These are phyloP conservation scores for Tinamus guttatus DNA, from an alignment of 2,113 vertebrate genomes.

Conservation along the genomic window DNA sequence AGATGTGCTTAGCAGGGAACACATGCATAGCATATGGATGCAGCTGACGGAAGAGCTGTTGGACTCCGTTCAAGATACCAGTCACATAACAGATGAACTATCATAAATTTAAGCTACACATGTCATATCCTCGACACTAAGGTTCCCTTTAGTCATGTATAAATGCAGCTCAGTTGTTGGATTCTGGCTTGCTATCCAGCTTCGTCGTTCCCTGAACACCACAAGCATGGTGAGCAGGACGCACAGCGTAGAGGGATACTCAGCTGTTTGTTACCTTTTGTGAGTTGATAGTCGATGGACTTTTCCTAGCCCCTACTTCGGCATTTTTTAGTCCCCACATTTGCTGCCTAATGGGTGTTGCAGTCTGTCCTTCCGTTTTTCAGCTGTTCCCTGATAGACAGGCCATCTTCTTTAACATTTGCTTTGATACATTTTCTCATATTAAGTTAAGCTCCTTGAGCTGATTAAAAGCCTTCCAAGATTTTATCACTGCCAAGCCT, in stretches of 20 bases:
- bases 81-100: constrained; percentile 75
- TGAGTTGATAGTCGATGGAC: not conserved
- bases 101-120: constrained; percentile 73
- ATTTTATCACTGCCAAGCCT: not conserved
- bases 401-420: constrained; percentile 28
- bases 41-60: constrained; percentile 76
- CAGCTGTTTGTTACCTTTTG: not conserved
- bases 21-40: constrained; percentile 81
- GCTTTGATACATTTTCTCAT: constrained; percentile 16
- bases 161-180: constrained; percentile 25
- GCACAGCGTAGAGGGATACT: not conserved
- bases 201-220: not conserved
- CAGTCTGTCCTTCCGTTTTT: constrained; percentile 19
- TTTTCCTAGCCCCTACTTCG: constrained; percentile 9
- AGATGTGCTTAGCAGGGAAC: constrained; percentile 79
- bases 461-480: constrained; percentile 52
- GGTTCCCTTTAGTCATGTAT: constrained; percentile 72
- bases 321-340: not conserved
- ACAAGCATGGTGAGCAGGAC: not conserved
- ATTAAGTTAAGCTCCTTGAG: constrained; percentile 46
- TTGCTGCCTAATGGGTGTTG: not conserved
- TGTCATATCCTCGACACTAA: constrained; percentile 70
- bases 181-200: constrained; percentile 4
- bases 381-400: not conserved
- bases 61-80: constrained; percentile 77